Evolutionary conservation across 64 coral and sea anemone genomes (phyloP).

Genomic region (Trachythela sp.): DNA sequence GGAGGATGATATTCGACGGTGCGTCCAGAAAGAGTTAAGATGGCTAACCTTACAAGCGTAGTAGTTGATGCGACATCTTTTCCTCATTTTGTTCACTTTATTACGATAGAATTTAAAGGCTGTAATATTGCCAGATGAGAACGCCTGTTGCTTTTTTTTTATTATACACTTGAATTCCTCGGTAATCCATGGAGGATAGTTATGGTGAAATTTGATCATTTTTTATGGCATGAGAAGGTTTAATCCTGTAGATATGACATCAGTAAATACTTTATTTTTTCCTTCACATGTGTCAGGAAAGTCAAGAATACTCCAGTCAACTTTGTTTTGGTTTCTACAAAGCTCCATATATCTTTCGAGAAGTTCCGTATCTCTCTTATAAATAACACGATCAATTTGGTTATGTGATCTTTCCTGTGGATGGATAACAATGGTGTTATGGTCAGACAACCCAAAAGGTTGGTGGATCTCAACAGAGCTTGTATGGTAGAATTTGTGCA

Average conservation of each 20-base stretch:
- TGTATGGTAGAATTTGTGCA: background rate
- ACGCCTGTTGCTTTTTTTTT: background rate
- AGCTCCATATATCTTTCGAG: background rate
- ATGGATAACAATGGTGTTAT: background rate
- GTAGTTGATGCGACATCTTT: background rate
- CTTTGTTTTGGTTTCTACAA: background rate
- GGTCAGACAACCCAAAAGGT: constrained; percentile 11
- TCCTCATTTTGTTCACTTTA: background rate
- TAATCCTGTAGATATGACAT: constrained; percentile 21
- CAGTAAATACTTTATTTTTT: constrained; percentile 24
- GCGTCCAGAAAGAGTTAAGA: constrained; percentile 18
- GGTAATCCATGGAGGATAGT: constrained; percentile 18
- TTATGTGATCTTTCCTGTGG: background rate
- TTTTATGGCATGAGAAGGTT: constrained; percentile 2
- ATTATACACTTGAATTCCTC: constrained; percentile 13
- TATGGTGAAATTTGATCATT: background rate
- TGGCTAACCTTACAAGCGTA: background rate
- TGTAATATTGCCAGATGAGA: constrained; percentile 6
- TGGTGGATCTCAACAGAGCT: background rate
- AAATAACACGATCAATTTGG: background rate
- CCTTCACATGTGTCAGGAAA: background rate
- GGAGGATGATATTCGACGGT: too few relatives aligned
- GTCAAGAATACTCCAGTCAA: background rate
- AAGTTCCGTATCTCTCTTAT: background rate
- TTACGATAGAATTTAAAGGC: background rate